Evolutionary conservation across 2,113 vertebrate genomes (phyloP), one percentile per base, ranked within the genome.

Genomic region (Erinaceus europaeus): DNA sequence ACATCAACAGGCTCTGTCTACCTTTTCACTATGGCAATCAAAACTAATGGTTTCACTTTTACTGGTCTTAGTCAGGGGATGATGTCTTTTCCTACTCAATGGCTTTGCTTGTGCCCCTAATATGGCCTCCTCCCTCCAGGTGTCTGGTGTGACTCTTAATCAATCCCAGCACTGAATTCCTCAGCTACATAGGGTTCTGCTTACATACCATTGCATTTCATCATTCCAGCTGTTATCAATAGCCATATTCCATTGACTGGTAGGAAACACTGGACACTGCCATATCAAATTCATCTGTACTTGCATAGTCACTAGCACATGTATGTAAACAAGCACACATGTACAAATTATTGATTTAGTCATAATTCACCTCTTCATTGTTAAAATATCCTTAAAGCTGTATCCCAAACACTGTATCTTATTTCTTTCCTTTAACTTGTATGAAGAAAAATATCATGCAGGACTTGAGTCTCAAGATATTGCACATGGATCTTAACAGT

Each of bases 391-490:
- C 65, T 44, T 38, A 67, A 10, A 90, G 50, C 27, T 36, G 72
- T 25, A 81, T 73, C 21, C 38, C 32, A 48, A 81, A 86, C 14
- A 50, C 25, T 57, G 11, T 9, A 57, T 36, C 36, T 55, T 50
- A 23, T 76, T 74, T 88, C 71, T 65, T 53, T 80, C 21, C 11
- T 20, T 75, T 78, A 57, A n/a, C 36, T 48, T 5, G 25, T 46
- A 7, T 55, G 13, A 61, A 32, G 55, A 59, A 74, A 75, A 13
- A 85, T 14, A 50, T 3, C 23, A 21, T 88, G 12, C 36, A 71
- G 32, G 6, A 53, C 29, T 75, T 75, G 27, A 86, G 55, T 23
- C 18, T 81, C 25, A 44, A 68, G 32, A 6, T 15, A 18, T 48
- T 18, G 6, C 21, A 32, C 18, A 27, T 1, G 5, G 5, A 34